Evolutionary conservation across 37 sponge, comb jelly and placozoan species (phyloP), one percentile per base, ranked within the genome.

Genomic region (Ephydatia muelleri): DNA sequence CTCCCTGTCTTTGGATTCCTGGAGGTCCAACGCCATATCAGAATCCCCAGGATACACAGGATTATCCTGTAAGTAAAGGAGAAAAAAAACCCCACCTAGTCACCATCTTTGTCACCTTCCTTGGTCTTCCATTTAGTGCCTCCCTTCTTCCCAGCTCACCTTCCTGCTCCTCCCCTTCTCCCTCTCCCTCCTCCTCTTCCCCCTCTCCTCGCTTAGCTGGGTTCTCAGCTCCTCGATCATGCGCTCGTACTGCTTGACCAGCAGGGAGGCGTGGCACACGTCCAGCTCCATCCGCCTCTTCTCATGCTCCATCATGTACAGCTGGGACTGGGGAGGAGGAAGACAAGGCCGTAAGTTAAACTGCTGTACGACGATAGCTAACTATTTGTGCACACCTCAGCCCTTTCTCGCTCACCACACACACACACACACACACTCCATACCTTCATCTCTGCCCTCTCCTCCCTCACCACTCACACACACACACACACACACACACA

Each of bases 241-340:
- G 43, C 40, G 80, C 29, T 84, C 86, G 28, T 69, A 76, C 83
- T 84, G 79, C 38, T 66, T 49, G 31, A 79, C 57, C 29, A 85
- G 88, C 0, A 94, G 68, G 16, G 83, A 76, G 64, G 66, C 70
- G 14, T 85, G 84, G 70, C 88, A 79, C 0, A 94, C 88, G 43
- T 94, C 91, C 70, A 94, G 65, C 67, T 94, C 94, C 80, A 88
- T 78, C 12, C 85, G 57, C 30, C 91, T 49, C 80, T 94, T 90
- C 68, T 88, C 85, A 64, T 90, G 91, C 43, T 94, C 94, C 94
- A 94, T 90, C 94, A 94, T 94, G 86, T 94, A 94, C n/a, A 94
- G 88, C 69, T 89, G 94, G 73, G 94, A 94, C 94, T 94, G 73
- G 36, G 30, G 48, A 57, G 0, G 57, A 57, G 57, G 57, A 57